A percentile compares a stretch with the other conserved stretches of the same genome.
Conservation (phyloP, 30 jellyfish, hydroid and myxozoan species). For the Aurelia coerulea region DNA sequence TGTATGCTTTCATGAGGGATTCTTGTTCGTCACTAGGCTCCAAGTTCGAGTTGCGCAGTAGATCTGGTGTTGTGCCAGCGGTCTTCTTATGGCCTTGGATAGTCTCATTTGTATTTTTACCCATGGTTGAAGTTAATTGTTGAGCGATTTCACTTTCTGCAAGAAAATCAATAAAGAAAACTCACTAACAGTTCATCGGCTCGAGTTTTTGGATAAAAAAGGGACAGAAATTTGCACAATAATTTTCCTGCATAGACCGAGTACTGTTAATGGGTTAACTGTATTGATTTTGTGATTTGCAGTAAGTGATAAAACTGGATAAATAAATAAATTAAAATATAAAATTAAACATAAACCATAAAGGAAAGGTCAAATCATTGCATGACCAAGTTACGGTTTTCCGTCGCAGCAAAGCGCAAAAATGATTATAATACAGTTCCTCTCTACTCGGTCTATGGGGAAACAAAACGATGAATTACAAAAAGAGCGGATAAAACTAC, state of each 20-base stretch:
- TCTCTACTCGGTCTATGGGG: no score
- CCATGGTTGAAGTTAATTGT: constrained; percentile 49
- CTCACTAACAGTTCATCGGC: constrained; percentile 66
- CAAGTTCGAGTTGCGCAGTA: constrained; percentile 61
- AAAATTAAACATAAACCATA: no score
- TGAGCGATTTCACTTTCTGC: constrained; percentile 67
- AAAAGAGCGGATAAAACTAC: no score
- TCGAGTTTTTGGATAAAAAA: neutral
- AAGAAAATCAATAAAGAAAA: constrained; percentile 50
- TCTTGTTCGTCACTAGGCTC: constrained; percentile 48
- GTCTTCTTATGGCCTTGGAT: constrained; percentile 59
- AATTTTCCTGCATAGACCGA: constrained; percentile 30
- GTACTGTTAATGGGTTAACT: constrained; percentile 68
- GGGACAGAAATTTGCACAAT: neutral
- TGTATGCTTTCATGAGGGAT: constrained; percentile 58
- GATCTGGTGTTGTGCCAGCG: constrained; percentile 30
- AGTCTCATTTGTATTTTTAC: constrained; percentile 11
- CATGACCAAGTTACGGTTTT: no score
- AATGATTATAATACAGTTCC: no score
- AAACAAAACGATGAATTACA: no score
- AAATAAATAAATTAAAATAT: no score
- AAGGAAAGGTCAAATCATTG: no score
- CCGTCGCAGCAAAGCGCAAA: no score
- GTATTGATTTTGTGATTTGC: constrained; percentile 33
- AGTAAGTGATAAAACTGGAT: neutral